A percentile compares a stretch with the other conserved stretches of the same genome.
Conservation (phyloP, 2,888 invertebrate species). For the Nomada flava region DNA sequence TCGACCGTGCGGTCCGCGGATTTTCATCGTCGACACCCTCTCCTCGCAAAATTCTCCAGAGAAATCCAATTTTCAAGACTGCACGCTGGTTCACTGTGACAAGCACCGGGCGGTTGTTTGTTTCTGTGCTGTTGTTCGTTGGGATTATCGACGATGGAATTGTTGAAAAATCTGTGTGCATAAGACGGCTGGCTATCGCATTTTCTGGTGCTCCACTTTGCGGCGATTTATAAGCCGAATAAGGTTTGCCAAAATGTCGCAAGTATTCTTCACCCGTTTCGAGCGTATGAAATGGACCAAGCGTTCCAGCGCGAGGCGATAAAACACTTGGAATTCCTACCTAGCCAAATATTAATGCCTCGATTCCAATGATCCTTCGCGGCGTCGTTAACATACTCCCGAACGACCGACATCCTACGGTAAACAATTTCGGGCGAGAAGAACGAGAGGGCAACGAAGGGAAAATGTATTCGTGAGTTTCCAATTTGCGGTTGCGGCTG, state of each 20-base stretch:
- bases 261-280: too few species aligned
- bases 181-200: too few species aligned
- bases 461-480: constrained; percentile 82
- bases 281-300: too few species aligned
- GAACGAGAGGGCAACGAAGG: constrained; percentile 65
- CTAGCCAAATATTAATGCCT: constrained; percentile 5
- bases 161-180: too few species aligned
- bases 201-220: not conserved
- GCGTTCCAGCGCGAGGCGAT: not conserved
- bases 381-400: constrained; percentile 55
- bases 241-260: not conserved
- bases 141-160: not conserved
- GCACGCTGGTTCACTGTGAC: not conserved
- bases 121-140: not conserved
- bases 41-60: constrained; percentile 3
- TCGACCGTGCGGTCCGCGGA: not conserved
- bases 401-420: constrained; percentile 62
- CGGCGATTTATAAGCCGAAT: too few species aligned
- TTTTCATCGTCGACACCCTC: constrained; percentile 22
- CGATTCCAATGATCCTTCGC: constrained; percentile 17
- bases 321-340: not conserved
- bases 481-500: constrained; percentile 82
- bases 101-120: not conserved
- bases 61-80: constrained; percentile 39
- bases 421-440: constrained; percentile 67